Conservation (phyloP, 2,113 vertebrate species). For the Nettapus auritus region DNA sequence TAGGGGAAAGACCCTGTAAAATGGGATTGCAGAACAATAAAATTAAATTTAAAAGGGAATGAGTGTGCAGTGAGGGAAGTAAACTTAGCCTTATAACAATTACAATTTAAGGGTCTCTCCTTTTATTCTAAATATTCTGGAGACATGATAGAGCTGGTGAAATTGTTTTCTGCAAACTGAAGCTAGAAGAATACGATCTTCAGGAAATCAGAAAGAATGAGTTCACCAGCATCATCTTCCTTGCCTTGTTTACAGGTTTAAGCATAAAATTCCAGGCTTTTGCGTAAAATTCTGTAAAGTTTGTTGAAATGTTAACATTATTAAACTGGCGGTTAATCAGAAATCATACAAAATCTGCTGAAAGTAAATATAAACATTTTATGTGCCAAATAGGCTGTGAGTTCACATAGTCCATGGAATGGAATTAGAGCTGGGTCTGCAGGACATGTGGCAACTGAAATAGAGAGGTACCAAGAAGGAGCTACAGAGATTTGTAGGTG, state of each 20-base stretch:
- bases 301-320: background rate
- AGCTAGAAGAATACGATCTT: background rate
- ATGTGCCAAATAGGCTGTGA: fast-evolving
- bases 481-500: background rate
- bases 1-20: background rate
- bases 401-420: background rate
- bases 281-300: background rate
- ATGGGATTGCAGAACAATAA: background rate
- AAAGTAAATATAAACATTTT: background rate
- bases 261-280: background rate
- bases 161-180: background rate
- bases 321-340: background rate
- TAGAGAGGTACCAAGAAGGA: background rate
- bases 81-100: background rate
- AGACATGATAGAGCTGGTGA: background rate
- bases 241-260: background rate
- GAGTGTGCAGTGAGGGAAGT: background rate
- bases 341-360: background rate
- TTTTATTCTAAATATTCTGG: background rate
- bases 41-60: background rate
- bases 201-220: background rate
- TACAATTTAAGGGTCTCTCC: background rate
- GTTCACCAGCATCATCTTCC: background rate
- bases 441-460: background rate
- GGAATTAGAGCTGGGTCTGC: background rate